phyloP scores from a whole-genome alignment of 2,888 invertebrate species.

The Epistrophella euchroma region DNA sequence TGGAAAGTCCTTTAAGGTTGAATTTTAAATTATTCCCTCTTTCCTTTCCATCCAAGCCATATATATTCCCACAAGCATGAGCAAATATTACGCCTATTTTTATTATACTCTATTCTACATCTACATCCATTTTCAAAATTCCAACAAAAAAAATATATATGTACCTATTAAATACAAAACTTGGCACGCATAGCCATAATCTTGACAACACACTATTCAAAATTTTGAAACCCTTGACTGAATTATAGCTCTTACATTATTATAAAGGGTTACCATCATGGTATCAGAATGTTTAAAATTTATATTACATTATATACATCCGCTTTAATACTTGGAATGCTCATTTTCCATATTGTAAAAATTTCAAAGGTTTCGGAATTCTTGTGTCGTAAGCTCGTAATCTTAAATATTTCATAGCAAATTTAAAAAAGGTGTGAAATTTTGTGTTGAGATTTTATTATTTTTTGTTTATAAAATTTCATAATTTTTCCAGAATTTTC shows the following conservation, averaged over 20 bases:
- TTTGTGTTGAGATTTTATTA: no score
- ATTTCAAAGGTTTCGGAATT: no score
- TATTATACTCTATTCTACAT: slow-evolving; percentile 20
- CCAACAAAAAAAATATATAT: slow-evolving; percentile 36
- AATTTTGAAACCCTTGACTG: slow-evolving; percentile 6
- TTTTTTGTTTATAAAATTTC: no score
- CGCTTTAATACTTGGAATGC: no score
- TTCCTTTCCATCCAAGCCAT: slow-evolving; percentile 16
- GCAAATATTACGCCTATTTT: slow-evolving; percentile 39
- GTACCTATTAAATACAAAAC: slow-evolving; percentile 28
- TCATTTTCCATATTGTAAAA: no score
- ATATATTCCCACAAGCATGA: slow-evolving; percentile 10
- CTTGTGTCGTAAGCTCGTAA: no score
- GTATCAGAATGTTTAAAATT: neutral
- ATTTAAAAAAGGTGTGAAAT: no score
- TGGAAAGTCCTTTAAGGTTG: slow-evolving; percentile 31
- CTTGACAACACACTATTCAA: slow-evolving; percentile 36
- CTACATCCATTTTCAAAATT: slow-evolving; percentile 1
- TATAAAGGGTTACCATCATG: neutral
- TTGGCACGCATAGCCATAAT: slow-evolving; percentile 61
- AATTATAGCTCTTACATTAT: neutral
- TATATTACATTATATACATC: no score
- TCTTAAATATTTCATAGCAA: no score
- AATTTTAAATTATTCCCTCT: slow-evolving; percentile 48
- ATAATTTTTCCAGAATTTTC: no score